phyloP scores from a whole-genome alignment of 2,113 vertebrate species.

The Clarias magur region DNA sequence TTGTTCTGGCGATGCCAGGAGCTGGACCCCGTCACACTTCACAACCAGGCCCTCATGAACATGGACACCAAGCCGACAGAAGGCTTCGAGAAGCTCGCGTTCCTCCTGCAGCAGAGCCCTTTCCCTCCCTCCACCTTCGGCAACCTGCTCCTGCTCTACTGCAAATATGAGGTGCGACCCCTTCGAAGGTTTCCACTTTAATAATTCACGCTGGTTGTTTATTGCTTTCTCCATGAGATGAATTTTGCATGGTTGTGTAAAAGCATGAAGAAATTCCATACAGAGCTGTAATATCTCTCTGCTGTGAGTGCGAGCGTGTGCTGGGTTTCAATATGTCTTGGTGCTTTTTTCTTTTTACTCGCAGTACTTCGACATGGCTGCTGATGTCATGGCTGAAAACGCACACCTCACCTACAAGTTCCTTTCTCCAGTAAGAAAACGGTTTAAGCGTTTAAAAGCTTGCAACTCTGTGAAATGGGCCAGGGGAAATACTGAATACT shows the following conservation, averaged over 20 bases:
- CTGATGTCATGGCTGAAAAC: slow-evolving; percentile 94
- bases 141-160: slow-evolving; percentile 91
- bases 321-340: neutral
- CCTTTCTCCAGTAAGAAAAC: slow-evolving; percentile 79
- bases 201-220: neutral
- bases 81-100: slow-evolving; percentile 93
- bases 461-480: neutral
- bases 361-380: slow-evolving; percentile 92
- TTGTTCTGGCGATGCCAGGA: slow-evolving; percentile 65
- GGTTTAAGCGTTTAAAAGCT: neutral
- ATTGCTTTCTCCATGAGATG: neutral
- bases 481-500: neutral
- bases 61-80: slow-evolving; percentile 90
- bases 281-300: neutral
- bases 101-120: slow-evolving; percentile 90
- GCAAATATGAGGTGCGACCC: slow-evolving; percentile 78
- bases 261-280: neutral
- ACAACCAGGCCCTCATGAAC: slow-evolving; percentile 94
- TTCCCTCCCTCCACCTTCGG: slow-evolving; percentile 92
- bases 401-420: slow-evolving; percentile 92
- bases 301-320: neutral
- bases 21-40: slow-evolving; percentile 90
- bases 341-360: neutral
- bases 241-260: neutral
- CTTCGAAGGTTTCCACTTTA: neutral